Conservation (phyloP, 2,797 vertebrate genomes). For the Pygocentrus nattereri region DNA sequence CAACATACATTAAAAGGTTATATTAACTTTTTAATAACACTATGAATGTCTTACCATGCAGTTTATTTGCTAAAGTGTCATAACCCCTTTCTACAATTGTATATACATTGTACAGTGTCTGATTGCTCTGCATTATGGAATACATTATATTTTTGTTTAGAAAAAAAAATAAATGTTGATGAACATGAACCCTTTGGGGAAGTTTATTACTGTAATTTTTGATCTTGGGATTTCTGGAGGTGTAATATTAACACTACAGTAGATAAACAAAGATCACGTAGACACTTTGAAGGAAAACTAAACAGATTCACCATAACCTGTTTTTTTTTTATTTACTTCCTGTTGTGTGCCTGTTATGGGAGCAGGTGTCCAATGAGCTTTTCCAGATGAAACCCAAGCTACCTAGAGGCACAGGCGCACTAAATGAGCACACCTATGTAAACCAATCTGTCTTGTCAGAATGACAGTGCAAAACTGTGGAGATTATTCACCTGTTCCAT, state of each 20-base stretch:
- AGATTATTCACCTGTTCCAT: background rate
- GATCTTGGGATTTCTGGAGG: background rate
- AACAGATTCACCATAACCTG: constrained; percentile 36
- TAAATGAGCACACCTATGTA: constrained; percentile 21
- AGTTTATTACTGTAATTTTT: background rate
- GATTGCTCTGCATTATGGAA: constrained; percentile 54
- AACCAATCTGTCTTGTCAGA: background rate
- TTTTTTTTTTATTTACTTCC: constrained; percentile 23
- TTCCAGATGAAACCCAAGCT: constrained; percentile 35
- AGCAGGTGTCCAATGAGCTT: constrained; percentile 7
- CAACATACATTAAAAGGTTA: constrained; percentile 20
- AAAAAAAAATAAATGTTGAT: constrained; percentile 49
- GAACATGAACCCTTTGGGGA: constrained; percentile 42
- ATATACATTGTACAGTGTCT: constrained; percentile 54
- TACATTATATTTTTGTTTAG: constrained; percentile 62
- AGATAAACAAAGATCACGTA: background rate
- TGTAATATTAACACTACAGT: constrained; percentile 13
- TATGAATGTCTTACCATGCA: constrained; percentile 6
- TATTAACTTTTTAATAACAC: constrained; percentile 30
- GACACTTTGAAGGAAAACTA: background rate
- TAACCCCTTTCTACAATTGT: constrained; percentile 44
- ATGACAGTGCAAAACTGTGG: constrained; percentile 3
- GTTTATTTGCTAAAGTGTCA: constrained; percentile 43
- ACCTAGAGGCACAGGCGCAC: background rate
- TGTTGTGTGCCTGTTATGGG: constrained; percentile 15